A percentile compares a stretch with the other conserved stretches of the same genome.
These are phyloP conservation scores for Anolis apletophallus DNA, from an alignment of 2,797 vertebrate species.

Conservation along the genomic window DNA sequence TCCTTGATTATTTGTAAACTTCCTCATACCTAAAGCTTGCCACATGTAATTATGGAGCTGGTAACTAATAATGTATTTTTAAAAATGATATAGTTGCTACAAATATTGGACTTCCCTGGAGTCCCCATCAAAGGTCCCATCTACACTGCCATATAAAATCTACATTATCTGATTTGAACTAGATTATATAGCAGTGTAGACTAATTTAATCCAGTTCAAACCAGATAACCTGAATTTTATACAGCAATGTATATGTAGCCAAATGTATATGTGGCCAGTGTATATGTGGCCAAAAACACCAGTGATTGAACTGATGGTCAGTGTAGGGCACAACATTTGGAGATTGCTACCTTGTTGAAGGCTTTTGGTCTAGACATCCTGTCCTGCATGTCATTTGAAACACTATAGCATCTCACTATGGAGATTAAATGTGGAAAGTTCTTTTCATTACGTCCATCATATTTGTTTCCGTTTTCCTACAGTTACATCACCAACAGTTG, in stretches of 20 bases:
- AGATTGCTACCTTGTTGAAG: background rate
- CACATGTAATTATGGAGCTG: background rate
- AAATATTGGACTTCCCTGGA: background rate
- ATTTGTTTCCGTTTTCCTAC: background rate
- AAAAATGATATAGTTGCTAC: background rate
- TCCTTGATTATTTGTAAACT: background rate
- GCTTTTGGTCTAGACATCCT: background rate
- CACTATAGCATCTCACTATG: background rate
- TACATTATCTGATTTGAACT: too few relatives aligned
- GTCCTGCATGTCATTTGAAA: background rate
- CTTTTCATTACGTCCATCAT: background rate
- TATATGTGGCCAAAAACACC: too few relatives aligned
- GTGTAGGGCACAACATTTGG: too few relatives aligned
- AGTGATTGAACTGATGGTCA: background rate
- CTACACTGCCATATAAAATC: too few relatives aligned
- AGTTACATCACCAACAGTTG: background rate
- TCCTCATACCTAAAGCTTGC: background rate
- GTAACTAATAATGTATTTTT: background rate
- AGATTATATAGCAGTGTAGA: too few relatives aligned
- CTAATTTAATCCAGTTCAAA: too few relatives aligned
- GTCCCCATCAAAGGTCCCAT: background rate
- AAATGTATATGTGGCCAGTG: too few relatives aligned
- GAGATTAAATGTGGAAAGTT: background rate
- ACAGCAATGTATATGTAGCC: too few relatives aligned
- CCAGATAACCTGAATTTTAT: too few relatives aligned